Evolutionary conservation across 2,113 vertebrate species (phyloP), one percentile per base, ranked within the genome.

Genomic region (Myrmecophaga tridactyla): DNA sequence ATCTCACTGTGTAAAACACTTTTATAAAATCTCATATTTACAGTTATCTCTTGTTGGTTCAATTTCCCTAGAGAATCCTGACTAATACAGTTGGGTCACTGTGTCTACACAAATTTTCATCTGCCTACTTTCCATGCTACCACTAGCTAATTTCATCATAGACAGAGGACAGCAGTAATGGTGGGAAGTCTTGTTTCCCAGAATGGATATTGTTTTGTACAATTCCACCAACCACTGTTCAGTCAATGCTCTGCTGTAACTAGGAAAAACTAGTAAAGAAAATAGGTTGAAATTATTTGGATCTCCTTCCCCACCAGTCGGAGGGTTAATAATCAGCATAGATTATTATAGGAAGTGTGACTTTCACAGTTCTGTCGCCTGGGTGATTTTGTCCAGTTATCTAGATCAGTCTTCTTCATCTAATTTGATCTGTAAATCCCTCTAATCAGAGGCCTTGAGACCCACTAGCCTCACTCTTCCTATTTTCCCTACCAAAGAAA

Each of bases 251-350:
- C 80, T 91, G 39, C 3, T 81, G 77, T 62, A 72, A 53, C 23
- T 80, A 86, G 69, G 20, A 53, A 56, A 80, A 90, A 13, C 12
- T 76, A 90, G 21, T 56, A 67, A 85, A 88, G 41, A 51, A 31
- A 93, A 91, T 15, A 69, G 25, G 51, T 0, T 90, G 43, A 72
- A 95, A 89, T 92, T 62, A 46, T 18, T 86, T 88, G 70, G 93
- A n/a, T 18, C 11, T 0, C 48, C 18, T 27, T 60, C 29, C 34
- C 34, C 46, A 81, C 58, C 7, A 53, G 39, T 17, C 12, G 75
- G 51, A 94, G 1, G 20, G 43, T n/a, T 94, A 95, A 15, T 89
- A 92, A 90, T 63, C 20, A 92, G 4, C 29, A 81, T 6, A 41
- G 14, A 58, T 69, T 51, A 73, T 81, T 82, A 34, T 9, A 92